Conservation (phyloP, 2,888 invertebrate species). For the Nematopogon swammerdamellus region DNA sequence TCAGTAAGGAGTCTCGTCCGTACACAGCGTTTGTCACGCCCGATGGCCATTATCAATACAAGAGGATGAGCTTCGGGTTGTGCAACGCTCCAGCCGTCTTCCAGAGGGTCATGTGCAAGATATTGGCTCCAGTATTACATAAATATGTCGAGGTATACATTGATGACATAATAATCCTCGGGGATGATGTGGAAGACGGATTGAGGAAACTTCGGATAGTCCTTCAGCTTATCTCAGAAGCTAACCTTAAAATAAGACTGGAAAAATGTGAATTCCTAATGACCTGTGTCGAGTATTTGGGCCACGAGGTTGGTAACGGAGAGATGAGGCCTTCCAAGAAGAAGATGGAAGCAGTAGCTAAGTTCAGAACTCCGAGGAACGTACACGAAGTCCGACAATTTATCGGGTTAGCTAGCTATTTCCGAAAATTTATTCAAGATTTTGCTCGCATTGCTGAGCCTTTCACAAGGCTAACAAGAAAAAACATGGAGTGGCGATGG, state of each 20-base stretch:
- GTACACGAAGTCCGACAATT: slow-evolving; percentile 11
- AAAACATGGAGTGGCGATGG: slow-evolving; percentile 5
- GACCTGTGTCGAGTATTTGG: slow-evolving; percentile 5
- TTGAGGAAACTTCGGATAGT: slow-evolving; percentile 3
- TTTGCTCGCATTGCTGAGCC: slow-evolving; percentile 9
- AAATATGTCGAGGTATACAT: slow-evolving; percentile 9
- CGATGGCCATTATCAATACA: slow-evolving; percentile 9
- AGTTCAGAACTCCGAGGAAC: slow-evolving; percentile 7
- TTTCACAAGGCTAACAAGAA: slow-evolving; percentile 7
- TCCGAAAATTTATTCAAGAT: slow-evolving; percentile 9
- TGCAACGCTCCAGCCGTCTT: slow-evolving; percentile 8
- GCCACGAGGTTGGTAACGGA: slow-evolving; percentile 4
- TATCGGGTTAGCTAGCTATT: slow-evolving; percentile 10
- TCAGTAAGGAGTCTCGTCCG: slow-evolving; percentile 2
- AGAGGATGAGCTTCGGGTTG: slow-evolving; percentile 9
- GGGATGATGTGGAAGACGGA: slow-evolving; percentile 3
- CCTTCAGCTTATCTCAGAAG: slow-evolving; percentile 1
- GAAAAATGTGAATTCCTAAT: slow-evolving; percentile 6
- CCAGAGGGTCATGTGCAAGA: slow-evolving; percentile 9
- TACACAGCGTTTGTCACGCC: slow-evolving; percentile 8
- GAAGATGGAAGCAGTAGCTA: slow-evolving; percentile 3
- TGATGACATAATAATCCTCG: slow-evolving; percentile 10
- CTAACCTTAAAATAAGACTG: slow-evolving; percentile 4
- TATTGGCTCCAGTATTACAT: slow-evolving; percentile 6
- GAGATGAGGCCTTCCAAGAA: slow-evolving; percentile 2